Evolutionary conservation across 2,797 vertebrate species (phyloP), one percentile per base, ranked within the genome.

Genomic region (Tangara arthus): DNA sequence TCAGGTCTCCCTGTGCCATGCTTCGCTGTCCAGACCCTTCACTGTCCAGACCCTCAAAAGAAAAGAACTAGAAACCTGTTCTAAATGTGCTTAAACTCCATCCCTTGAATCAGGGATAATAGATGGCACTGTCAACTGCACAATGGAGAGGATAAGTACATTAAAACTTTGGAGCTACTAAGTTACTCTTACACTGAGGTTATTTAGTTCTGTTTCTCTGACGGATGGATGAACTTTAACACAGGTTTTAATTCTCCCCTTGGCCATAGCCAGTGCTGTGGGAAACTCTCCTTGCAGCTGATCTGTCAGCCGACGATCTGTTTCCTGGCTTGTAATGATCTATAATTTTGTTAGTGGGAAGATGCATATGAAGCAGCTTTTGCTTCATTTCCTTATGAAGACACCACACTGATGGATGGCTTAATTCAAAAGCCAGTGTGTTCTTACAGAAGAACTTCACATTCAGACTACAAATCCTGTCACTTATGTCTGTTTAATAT

Each of bases 341-440:
- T 64, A 23, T 78, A 88, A 88, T 90, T 90, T 81, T 86, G n/a
- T 88, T 93, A 94, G 69, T 65, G 57, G 32, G 30, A 93, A 95
- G 76, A 81, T 85, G 79, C 72, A 83, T 81, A 81, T 47, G 60
- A 93, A 68, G 49, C 46, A 93, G 41, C 20, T 69, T 88, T 94
- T 87, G 2, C 41, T 69, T 92, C 69, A 86, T 71, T 94, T 93
- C 61, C 44, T 71, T 68, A 71, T 75, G 84, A 94, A 89, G 84
- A 78, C 52, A 84, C 19, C 12, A 41, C 0, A 0, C 28, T 94
- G 90, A 95, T 86, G 72, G 42, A 90, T 69, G 19, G 22, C 21
- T 92, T 91, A 75, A 86, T 93, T 91, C 76, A 50, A 82, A 93
- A 92, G 11, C 6, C 18, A 26, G 7, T 57, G 84, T 78, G 63